Evolutionary conservation across 1,140 invertebrate species (phyloP).

Genomic region (Vanessa atalanta): DNA sequence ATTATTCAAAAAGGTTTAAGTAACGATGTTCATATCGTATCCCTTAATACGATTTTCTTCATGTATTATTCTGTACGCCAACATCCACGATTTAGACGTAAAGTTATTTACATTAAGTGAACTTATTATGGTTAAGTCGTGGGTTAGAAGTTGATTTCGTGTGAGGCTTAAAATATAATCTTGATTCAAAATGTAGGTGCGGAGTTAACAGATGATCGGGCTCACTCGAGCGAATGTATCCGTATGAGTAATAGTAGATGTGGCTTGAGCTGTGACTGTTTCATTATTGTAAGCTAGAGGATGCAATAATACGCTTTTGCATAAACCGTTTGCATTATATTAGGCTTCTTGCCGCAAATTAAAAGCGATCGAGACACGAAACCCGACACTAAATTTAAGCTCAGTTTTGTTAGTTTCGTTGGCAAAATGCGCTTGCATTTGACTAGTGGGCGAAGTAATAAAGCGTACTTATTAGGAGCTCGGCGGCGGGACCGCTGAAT

Average conservation of each 20-base stretch:
- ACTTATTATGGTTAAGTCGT: neutral
- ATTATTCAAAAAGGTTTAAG: constrained; percentile 30
- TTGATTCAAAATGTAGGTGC: neutral
- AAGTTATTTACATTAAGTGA: neutral
- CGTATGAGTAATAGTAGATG: too few species aligned
- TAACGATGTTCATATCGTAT: constrained; percentile 21
- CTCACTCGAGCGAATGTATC: neutral
- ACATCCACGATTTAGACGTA: neutral
- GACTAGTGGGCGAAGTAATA: constrained; percentile 34
- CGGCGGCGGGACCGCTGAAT: constrained; percentile 33
- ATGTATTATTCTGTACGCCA: constrained; percentile 12
- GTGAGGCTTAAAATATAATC: neutral
- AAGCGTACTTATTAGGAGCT: constrained; percentile 33
- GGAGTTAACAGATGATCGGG: neutral
- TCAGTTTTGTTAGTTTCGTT: constrained; percentile 24
- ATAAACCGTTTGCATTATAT: neutral
- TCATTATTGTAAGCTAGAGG: neutral
- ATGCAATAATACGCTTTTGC: too few species aligned
- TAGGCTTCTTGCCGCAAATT: neutral
- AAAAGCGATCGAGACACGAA: constrained; percentile 16
- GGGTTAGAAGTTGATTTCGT: neutral
- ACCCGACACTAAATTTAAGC: constrained; percentile 11
- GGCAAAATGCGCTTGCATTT: constrained; percentile 28
- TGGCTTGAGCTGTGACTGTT: neutral
- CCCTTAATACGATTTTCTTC: constrained; percentile 18